A percentile compares a stretch with the other conserved stretches of the same genome.
phyloP scores from a whole-genome alignment of 2,113 vertebrate species.

The human region GRCh38 chr1:15638001-15638500 shows the following conservation, averaged over 20 bases:
- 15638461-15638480: neutral
- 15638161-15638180: neutral
- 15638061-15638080: neutral
- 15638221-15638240: neutral
- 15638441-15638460: neutral
- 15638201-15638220: neutral
- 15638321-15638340: constrained; percentile 99
- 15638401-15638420: constrained; percentile 99
- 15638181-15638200: neutral
- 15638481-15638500: neutral
- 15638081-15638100: neutral
- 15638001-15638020: neutral
- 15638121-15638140: neutral
- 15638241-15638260: neutral
- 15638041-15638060: neutral
- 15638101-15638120: constrained; percentile 1
- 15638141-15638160: neutral
- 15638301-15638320: constrained; percentile 97
- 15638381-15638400: constrained; percentile 99
- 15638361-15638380: constrained; percentile 99
- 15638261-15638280: neutral
- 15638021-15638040: neutral
- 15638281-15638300: constrained; percentile 29
- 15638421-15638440: constrained; percentile 97
- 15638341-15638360: constrained; percentile 99